phyloP scores from a whole-genome alignment of 1,140 invertebrate genomes.

The Aphelenchoides besseyi region DNA sequence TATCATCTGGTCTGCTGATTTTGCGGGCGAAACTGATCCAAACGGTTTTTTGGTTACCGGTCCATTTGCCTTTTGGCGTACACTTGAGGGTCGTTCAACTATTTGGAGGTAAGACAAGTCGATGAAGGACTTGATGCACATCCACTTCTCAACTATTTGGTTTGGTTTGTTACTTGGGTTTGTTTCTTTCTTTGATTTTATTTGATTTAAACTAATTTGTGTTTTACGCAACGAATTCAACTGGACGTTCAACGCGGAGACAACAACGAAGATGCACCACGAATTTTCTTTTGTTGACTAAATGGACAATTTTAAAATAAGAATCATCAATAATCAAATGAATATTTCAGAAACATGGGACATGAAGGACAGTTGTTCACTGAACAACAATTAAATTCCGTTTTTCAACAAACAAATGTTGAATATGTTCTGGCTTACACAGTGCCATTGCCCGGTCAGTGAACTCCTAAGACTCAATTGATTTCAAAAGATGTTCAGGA shows the following conservation, averaged over 20 bases:
- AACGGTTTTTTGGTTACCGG: constrained; percentile 63
- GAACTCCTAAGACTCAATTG: neutral
- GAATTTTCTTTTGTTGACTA: no score
- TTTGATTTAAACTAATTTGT: constrained; percentile 10
- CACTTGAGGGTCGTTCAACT: constrained; percentile 53
- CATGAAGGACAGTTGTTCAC: constrained; percentile 38
- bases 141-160: neutral
- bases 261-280: no score
- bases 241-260: no score
- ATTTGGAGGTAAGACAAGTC: constrained; percentile 48
- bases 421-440: constrained; percentile 62
- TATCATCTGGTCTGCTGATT: constrained; percentile 57
- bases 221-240: no score
- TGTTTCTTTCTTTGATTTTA: constrained; percentile 25
- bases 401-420: constrained; percentile 58
- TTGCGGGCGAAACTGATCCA: constrained; percentile 60
- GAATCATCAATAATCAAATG: neutral
- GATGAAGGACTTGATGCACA: neutral
- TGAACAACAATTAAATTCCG: constrained; percentile 42
- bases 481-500: neutral
- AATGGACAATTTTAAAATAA: constrained; percentile 19
- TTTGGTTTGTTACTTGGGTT: constrained; percentile 19
- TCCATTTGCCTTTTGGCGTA: constrained; percentile 62
- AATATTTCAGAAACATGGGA: neutral
- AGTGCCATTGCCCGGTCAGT: constrained; percentile 52